Evolutionary conservation across 2,797 vertebrate genomes (phyloP), one percentile per base, ranked within the genome.

Genomic region (Macropodus opercularis): DNA sequence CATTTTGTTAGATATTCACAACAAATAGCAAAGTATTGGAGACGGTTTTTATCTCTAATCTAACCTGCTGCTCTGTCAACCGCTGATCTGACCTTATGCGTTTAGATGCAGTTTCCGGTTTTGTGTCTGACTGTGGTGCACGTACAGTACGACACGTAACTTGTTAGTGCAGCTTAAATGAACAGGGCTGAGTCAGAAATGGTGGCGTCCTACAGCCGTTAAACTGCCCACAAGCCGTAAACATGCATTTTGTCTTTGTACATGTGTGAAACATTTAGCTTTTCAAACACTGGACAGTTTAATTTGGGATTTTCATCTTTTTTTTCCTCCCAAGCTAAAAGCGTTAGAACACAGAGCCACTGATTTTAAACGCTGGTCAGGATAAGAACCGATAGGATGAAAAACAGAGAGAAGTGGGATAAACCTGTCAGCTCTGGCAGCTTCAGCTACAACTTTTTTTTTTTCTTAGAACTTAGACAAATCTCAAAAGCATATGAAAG

Each of bases 401-500:
- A 50, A 23, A 62, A 40, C 39, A 0, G 17, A 42, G 40, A 13
- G 44, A 57, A 42, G 3, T 52, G 49, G 14, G n/a, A 44, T 56
- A 47, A 69, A 58, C 9, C 35, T 48, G 31, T 31, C 53, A 60
- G 36, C 44, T 47, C 34, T 62, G 57, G 53, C 57, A 48, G 19
- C 46, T 14, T 49, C 22, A 22, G 38, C 27, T 34, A 5, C 53
- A 8, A 5, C 36, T 48, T 14, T 35, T 35, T 35, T 29, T 29
- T 27, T 48, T 75, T 34, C 59, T 17, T 19, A 15, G 44, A 22
- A 71, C 63, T 58, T 59, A 48, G 32, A 75, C 57, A 58, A 51
- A 55, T 64, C 75, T 72, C 71, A 42, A 32, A 70, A 73, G 73
- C n/a, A n/a, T n/a, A n/a, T n/a, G n/a, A n/a, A n/a, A n/a, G 32